Evolutionary conservation across 1,140 invertebrate genomes (phyloP).

Genomic region (Rhyacophila brunnea): DNA sequence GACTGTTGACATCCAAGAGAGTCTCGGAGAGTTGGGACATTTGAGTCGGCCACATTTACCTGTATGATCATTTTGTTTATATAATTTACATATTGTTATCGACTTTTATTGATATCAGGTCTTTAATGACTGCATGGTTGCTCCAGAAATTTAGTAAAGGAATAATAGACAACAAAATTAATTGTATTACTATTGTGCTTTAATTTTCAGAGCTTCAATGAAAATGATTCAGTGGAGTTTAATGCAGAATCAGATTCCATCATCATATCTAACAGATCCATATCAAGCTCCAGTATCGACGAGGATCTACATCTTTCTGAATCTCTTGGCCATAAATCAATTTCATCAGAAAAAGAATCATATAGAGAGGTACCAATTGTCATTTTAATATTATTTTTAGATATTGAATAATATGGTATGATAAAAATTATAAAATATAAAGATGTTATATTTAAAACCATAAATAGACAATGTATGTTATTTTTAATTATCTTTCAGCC

Average conservation of each 20-base stretch:
- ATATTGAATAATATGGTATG: too few species aligned
- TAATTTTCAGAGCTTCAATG: constrained; percentile 24
- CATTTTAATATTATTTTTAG: too few species aligned
- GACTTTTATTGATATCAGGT: too few species aligned
- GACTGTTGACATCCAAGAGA: constrained; percentile 55
- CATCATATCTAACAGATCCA: constrained; percentile 26
- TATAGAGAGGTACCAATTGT: constrained; percentile 21
- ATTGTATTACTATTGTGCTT: not conserved
- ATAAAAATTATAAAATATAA: too few species aligned
- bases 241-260: constrained; percentile 25
- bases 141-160: too few species aligned
- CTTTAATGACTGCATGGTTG: too few species aligned
- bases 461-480: not conserved
- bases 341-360: constrained; percentile 12
- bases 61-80: too few species aligned
- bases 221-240: constrained; percentile 28
- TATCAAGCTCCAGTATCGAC: constrained; percentile 24
- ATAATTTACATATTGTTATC: too few species aligned
- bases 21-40: constrained; percentile 42
- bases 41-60: constrained; percentile 28
- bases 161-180: too few species aligned
- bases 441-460: not conserved
- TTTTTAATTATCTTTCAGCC: constrained; percentile 14
- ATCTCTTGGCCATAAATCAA: constrained; percentile 14
- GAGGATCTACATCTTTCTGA: constrained; percentile 19